phyloP scores from a whole-genome alignment of 2,113 vertebrate species.

The Chaetodon auriga region DNA sequence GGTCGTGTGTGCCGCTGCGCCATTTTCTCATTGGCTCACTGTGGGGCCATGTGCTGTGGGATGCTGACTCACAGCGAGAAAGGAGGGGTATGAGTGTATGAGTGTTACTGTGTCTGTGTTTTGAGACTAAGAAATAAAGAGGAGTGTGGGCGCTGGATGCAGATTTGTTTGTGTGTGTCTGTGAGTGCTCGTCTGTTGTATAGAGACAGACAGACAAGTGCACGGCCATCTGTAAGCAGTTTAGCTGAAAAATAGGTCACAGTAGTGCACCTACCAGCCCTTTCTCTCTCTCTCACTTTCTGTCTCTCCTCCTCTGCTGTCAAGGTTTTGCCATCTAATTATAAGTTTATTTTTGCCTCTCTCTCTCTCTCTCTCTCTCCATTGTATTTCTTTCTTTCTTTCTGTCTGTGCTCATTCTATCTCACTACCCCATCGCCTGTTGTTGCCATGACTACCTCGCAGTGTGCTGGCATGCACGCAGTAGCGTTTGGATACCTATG shows the following conservation, averaged over 20 bases:
- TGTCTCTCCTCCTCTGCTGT: slow-evolving; percentile 46
- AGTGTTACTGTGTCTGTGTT: slow-evolving; percentile 64
- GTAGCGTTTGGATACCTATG: slow-evolving; percentile 57
- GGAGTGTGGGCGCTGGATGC: slow-evolving; percentile 62
- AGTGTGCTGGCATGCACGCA: slow-evolving; percentile 76
- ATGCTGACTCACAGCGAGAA: slow-evolving; percentile 70
- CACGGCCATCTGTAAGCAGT: slow-evolving; percentile 58
- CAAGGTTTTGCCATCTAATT: slow-evolving; percentile 63
- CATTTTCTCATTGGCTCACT: slow-evolving; percentile 63
- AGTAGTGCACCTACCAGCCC: slow-evolving; percentile 42
- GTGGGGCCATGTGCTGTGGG: slow-evolving; percentile 52
- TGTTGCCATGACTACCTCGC: slow-evolving; percentile 81
- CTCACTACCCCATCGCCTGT: slow-evolving; percentile 67
- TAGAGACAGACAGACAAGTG: slow-evolving; percentile 52
- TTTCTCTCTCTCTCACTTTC: slow-evolving; percentile 34
- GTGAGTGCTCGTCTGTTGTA: slow-evolving; percentile 52
- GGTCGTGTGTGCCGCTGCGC: slow-evolving; percentile 40
- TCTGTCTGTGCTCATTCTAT: slow-evolving; percentile 56
- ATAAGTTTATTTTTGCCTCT: slow-evolving; percentile 51
- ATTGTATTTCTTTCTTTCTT: slow-evolving; percentile 52
- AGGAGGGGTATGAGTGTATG: slow-evolving; percentile 34
- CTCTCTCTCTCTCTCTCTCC: slow-evolving; percentile 11
- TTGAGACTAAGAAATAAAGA: slow-evolving; percentile 62
- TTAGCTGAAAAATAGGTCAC: slow-evolving; percentile 72
- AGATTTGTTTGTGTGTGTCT: slow-evolving; percentile 68